phyloP scores from a whole-genome alignment of 1,140 invertebrate genomes.

The Lordiphosa collinella region DNA sequence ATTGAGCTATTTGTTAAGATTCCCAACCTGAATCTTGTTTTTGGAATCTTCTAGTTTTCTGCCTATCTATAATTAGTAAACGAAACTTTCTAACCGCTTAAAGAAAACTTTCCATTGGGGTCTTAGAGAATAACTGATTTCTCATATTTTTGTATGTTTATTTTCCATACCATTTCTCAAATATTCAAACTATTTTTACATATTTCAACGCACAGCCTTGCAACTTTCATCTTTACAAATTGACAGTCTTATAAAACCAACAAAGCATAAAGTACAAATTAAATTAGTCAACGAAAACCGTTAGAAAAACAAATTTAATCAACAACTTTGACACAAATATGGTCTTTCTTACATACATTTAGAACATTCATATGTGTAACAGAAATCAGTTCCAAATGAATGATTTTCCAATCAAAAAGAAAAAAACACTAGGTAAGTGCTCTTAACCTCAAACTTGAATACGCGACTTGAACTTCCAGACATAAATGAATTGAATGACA shows the following conservation, averaged over 20 bases:
- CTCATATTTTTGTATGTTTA: too few relatives aligned
- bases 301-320: slow-evolving; percentile 23
- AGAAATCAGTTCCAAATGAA: slow-evolving; percentile 57
- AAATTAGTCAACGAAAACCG: slow-evolving; percentile 28
- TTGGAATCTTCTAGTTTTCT: too few relatives aligned
- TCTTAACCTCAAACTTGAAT: slow-evolving; percentile 54
- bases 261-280: slow-evolving; percentile 24
- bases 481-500: slow-evolving; percentile 55
- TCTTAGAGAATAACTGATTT: too few relatives aligned
- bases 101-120: too few relatives aligned
- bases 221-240: slow-evolving; percentile 9
- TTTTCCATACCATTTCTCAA: too few relatives aligned
- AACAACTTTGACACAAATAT: slow-evolving; percentile 43
- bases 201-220: background rate
- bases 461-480: slow-evolving; percentile 54
- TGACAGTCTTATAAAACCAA: slow-evolving; percentile 28
- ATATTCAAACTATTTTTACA: too few relatives aligned
- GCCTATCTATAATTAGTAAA: too few relatives aligned
- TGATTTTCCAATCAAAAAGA: slow-evolving; percentile 19
- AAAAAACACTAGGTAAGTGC: slow-evolving; percentile 10
- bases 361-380: background rate
- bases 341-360: background rate
- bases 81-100: too few relatives aligned
- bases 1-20: too few relatives aligned
- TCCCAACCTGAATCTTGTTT: too few relatives aligned